Base-by-base conservation (phyloP, 2,797 vertebrate genomes). In the Pangasius djambal region DNA sequence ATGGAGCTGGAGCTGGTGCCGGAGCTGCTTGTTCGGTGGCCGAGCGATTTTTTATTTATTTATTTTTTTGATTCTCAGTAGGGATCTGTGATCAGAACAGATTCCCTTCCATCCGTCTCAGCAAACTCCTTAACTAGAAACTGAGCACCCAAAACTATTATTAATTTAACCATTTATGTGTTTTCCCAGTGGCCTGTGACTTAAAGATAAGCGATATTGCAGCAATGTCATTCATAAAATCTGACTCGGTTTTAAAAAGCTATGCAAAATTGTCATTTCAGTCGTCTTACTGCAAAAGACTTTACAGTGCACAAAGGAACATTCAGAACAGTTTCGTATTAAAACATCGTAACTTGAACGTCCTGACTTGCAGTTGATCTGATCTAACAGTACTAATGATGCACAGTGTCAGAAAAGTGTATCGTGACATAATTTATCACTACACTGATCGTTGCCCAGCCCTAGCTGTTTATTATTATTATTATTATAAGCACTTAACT, bases 1-100 rank as follows among this genome's bases (percentile, higher is more conserved):
- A 92, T 91, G 69, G 91, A 88, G 92, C 92, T 88, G 90, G 89
- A 90, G 91, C 63, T 2, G 63, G 86, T 57, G 40, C 44, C n/a
- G 85, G 72, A 88, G 86, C 55, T 59, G 86, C 78, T 84, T 20
- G 88, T 89, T 69, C 8, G 34, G 72, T 31, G 40, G 65, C 6
- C 4, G 78, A 15, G 50, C 20, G 18, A 18, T 18, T 57, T 6
- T 37, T 37, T 37, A 2, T 57, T 31, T 34, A 3, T 40, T 72
- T n/a, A n/a, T 50, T n/a, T 50, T 48, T 55, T 61, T 8, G 3
- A 6, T 40, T 75, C 31, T 37, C 59, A 52, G 28, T 59, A 13
- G 28, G 72, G 40, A 78, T 52, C 28, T 31, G 40, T 67, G 40
- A 50, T 67, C 82, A 9, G 61, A 20, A 67, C 22, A 44, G 61